Evolutionary conservation across 1,140 invertebrate genomes (phyloP).

Genomic region (Drosophila orosa): DNA sequence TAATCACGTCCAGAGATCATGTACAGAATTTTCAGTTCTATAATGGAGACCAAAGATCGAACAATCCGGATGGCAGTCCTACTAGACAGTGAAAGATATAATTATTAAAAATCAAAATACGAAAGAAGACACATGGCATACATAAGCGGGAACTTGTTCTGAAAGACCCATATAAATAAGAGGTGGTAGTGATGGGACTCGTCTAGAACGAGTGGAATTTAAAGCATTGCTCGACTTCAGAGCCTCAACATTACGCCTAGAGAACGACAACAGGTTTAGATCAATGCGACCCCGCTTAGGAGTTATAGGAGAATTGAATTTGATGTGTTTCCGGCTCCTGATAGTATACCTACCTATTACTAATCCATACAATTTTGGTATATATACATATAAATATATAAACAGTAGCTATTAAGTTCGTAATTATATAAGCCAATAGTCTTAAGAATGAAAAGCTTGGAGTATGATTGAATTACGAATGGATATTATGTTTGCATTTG

Average conservation of each 20-base stretch:
- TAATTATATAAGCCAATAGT: slow-evolving; percentile 10
- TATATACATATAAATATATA: slow-evolving; percentile 19
- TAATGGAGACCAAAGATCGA: neutral
- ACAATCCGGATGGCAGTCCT: neutral
- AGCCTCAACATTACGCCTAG: slow-evolving; percentile 69
- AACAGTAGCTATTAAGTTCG: slow-evolving; percentile 13
- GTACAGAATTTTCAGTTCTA: slow-evolving; percentile 20
- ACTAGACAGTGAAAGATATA: slow-evolving; percentile 1
- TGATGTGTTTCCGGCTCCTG: slow-evolving; percentile 14
- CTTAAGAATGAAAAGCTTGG: slow-evolving; percentile 30
- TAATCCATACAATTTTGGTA: slow-evolving; percentile 29
- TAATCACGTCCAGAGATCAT: slow-evolving; percentile 30
- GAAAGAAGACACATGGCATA: neutral
- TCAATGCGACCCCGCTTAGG: slow-evolving; percentile 37
- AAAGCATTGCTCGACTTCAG: slow-evolving; percentile 64
- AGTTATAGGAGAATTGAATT: neutral
- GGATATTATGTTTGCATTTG: neutral
- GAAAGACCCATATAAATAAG: slow-evolving; percentile 32
- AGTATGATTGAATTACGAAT: slow-evolving; percentile 18
- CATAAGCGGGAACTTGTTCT: slow-evolving; percentile 37
- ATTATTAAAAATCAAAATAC: neutral
- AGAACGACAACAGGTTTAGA: slow-evolving; percentile 47
- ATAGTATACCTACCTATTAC: slow-evolving; percentile 8
- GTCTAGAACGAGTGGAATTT: slow-evolving; percentile 68
- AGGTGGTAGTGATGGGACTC: slow-evolving; percentile 67